Base-by-base conservation (phyloP, 2,797 vertebrate genomes). In the Podargus strigoides region DNA sequence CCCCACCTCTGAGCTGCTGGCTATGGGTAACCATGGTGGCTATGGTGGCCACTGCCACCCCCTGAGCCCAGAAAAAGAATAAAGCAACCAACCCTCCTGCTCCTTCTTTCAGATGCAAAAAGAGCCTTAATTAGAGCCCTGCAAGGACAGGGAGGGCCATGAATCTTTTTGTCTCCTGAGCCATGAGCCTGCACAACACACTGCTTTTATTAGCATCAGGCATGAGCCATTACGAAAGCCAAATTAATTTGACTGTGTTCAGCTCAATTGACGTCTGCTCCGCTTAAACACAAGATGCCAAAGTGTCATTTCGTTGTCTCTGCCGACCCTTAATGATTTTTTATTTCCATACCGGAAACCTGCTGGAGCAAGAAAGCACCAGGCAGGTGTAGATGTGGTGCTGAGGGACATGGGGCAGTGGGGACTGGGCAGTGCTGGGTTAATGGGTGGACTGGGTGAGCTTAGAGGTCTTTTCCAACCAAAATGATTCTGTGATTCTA, bases 91-190 rank as follows among this genome's bases (percentile, higher is more conserved):
- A 4, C 28, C 17, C 26, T 86, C 32, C 32, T 47, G n/a, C 17
- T 34, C 34, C 27, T 60, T 22, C 70, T n/a, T 44, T 19, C 42
- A 28, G 1, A 28, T 17, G 52, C 36, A 22, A 50, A 80, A 67
- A 59, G 4, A 0, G 11, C 8, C 10, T 62, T 27, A 17, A 42
- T 12, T 24, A 81, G 68, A 37, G 80, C 60, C 70, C 64, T 37
- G 56, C 1, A 6, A 63, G 53, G 53, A 42, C 4, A 3, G 5
- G n/a, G 34, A 67, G 49, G 8, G 7, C 18, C 3, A 1, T 2
- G 69, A 19, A 15, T 19, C 13, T 52, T 34, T 23, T 64, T 32
- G 44, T 7, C 15, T 30, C 44, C 80, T 7, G 59, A 73, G 79
- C 76, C 34, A 0, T 9, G 15, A 76, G 59, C 58, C 72, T 69